Conservation (phyloP, 2,113 vertebrate genomes). For the Vireo altiloquus region DNA sequence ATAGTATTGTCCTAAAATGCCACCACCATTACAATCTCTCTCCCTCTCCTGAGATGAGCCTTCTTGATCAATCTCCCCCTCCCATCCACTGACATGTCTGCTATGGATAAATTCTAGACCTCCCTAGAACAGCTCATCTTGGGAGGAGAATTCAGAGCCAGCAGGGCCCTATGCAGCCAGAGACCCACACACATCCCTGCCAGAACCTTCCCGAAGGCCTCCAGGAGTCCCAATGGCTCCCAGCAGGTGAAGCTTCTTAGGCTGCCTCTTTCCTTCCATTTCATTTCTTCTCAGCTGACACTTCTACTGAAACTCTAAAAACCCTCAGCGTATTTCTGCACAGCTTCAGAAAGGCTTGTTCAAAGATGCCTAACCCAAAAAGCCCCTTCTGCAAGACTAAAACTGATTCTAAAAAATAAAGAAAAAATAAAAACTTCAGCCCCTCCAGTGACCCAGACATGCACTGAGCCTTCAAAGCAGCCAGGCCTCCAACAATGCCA, state of each 20-base stretch:
- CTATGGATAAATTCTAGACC: neutral
- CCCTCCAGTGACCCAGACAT: neutral
- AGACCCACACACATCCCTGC: accelerated
- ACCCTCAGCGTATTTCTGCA: neutral
- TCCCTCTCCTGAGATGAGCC: neutral
- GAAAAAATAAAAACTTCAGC: neutral
- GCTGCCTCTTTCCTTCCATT: neutral
- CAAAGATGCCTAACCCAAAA: neutral
- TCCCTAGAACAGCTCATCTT: neutral
- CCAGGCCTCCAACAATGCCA: neutral
- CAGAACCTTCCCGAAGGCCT: neutral
- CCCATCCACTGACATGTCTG: neutral
- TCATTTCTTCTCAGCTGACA: neutral
- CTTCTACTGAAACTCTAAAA: neutral
- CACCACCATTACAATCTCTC: neutral
- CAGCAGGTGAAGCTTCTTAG: neutral
- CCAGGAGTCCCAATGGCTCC: neutral
- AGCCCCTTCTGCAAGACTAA: neutral
- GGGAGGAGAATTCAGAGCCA: neutral
- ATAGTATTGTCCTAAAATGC: neutral
- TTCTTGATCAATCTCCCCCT: neutral
- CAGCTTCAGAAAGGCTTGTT: neutral
- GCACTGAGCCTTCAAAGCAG: neutral
- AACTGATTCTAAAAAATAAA: neutral
- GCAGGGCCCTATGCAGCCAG: too few relatives aligned